Evolutionary conservation across 2,888 invertebrate genomes (phyloP), one percentile per base, ranked within the genome.

Genomic region (Keiferia lycopersicella): DNA sequence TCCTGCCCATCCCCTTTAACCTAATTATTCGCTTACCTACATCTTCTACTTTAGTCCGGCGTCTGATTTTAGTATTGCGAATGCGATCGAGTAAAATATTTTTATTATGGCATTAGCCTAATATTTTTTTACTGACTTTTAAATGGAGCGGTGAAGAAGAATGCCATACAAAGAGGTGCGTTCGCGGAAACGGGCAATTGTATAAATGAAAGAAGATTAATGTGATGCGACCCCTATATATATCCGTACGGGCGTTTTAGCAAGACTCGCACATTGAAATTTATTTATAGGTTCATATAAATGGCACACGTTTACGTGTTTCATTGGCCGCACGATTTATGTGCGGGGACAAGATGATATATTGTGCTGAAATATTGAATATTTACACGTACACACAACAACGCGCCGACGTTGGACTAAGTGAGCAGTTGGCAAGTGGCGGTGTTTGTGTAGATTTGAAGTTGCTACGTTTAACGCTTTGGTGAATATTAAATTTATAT

Each of bases 221-320:
- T 86, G 86, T 72, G 74, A 77, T 71, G 76, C 72, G 80, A 84
- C 83, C 86, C 80, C 80, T 77, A 86, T 84, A 85, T 82, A 81
- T 86, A 82, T 82, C 76, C 81, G 77, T 81, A 81, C 80, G 83
- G 84, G 82, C 83, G 75, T 84, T 86, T 87, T 83, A 82, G 86
- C 85, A 80, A 80, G 80, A 82, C 80, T 79, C 77, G 80, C 78
- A 82, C 79, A 78, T 86, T 81, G 78, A 82, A 84, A 84, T 84
- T 82, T 87, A 87, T 88, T 87, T 88, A 87, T 86, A 74, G 82
- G 76, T 78, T 78, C 82, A 79, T 78, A 82, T 80, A 82, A 82
- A 79, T 82, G 85, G 82, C 81, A 78, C 74, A 73, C 79, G 80
- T 75, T 82, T 78, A 79, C 79, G 69, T 81, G 80, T 82, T 78